Evolutionary conservation across 2,888 invertebrate species (phyloP).

Genomic region (Sylvicola cinctus): DNA sequence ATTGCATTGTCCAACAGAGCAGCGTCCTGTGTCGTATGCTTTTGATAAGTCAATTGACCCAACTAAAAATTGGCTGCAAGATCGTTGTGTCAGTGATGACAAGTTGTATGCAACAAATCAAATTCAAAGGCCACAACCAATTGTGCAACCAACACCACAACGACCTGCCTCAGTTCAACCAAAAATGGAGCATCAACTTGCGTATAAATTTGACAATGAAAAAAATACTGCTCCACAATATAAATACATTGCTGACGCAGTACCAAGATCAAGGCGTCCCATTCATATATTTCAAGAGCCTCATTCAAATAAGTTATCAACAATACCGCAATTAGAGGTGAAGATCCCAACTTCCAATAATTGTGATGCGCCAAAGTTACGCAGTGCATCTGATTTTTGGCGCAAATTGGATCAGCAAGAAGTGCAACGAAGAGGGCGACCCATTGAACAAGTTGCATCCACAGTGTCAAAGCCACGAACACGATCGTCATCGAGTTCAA

Average conservation of each 20-base stretch:
- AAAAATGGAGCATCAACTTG: slow-evolving; percentile 3
- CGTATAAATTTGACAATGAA: slow-evolving; percentile 4
- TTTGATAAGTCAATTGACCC: slow-evolving; percentile 22
- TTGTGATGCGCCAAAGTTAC: slow-evolving; percentile 18
- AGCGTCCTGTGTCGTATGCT: slow-evolving; percentile 31
- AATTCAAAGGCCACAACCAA: background rate
- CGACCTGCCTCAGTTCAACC: slow-evolving; percentile 15
- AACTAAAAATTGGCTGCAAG: slow-evolving; percentile 7
- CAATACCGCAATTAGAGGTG: slow-evolving; percentile 28
- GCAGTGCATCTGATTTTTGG: slow-evolving; percentile 41
- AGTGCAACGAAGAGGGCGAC: slow-evolving; percentile 21
- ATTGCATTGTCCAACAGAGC: slow-evolving; percentile 25
- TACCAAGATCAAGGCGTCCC: slow-evolving; percentile 49
- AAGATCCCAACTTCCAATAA: slow-evolving; percentile 16
- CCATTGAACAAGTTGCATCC: slow-evolving; percentile 7
- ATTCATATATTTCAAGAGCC: slow-evolving; percentile 38
- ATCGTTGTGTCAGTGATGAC: slow-evolving; percentile 25
- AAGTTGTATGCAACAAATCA: slow-evolving; percentile 20
- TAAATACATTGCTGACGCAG: slow-evolving; percentile 49
- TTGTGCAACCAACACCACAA: slow-evolving; percentile 10
- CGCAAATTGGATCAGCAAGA: slow-evolving; percentile 36
- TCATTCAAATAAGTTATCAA: background rate
- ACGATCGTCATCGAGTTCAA: slow-evolving; percentile 20
- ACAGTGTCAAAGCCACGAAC: slow-evolving; percentile 17
- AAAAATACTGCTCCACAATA: slow-evolving; percentile 23